phyloP scores from a whole-genome alignment of 64 coral and sea anemone genomes.

The Dendrophyllia cribrosa region DNA sequence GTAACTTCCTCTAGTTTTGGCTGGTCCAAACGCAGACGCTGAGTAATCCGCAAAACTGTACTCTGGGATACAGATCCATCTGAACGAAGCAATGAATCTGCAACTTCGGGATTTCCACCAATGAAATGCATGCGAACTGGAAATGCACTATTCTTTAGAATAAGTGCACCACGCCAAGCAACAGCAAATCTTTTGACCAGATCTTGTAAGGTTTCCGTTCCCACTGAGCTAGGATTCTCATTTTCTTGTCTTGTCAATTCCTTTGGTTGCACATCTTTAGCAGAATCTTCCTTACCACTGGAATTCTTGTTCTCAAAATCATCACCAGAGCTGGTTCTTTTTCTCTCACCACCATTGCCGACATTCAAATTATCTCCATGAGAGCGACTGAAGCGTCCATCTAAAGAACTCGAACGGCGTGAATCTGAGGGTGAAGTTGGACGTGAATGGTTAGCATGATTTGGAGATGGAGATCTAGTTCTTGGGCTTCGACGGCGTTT shows the following conservation, averaged over 20 bases:
- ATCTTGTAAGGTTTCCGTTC: slow-evolving; percentile 92
- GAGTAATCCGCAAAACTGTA: slow-evolving; percentile 90
- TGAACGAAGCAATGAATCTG: slow-evolving; percentile 91
- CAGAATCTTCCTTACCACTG: slow-evolving; percentile 59
- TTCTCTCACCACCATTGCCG: slow-evolving; percentile 59
- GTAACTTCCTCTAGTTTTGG: slow-evolving; percentile 98
- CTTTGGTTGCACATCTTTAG: slow-evolving; percentile 70
- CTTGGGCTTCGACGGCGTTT: slow-evolving; percentile 91
- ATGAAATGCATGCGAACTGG: slow-evolving; percentile 99
- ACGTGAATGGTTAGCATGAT: slow-evolving; percentile 83
- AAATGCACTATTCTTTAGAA: slow-evolving; percentile 99
- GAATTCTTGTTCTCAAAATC: slow-evolving; percentile 69
- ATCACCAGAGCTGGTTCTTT: slow-evolving; percentile 68
- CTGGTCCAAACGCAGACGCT: slow-evolving; percentile 97
- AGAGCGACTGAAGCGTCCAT: slow-evolving; percentile 83
- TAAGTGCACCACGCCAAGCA: slow-evolving; percentile 96
- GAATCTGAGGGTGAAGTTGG: slow-evolving; percentile 80
- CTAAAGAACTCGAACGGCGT: slow-evolving; percentile 84
- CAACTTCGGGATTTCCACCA: slow-evolving; percentile 98
- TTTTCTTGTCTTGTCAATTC: slow-evolving; percentile 40
- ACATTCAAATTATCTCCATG: slow-evolving; percentile 8
- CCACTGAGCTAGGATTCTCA: slow-evolving; percentile 58
- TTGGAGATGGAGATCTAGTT: slow-evolving; percentile 94
- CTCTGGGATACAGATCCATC: slow-evolving; percentile 71
- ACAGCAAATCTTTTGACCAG: slow-evolving; percentile 98